Evolutionary conservation across 2,888 invertebrate species (phyloP).

Genomic region (Campoletis raptor): DNA sequence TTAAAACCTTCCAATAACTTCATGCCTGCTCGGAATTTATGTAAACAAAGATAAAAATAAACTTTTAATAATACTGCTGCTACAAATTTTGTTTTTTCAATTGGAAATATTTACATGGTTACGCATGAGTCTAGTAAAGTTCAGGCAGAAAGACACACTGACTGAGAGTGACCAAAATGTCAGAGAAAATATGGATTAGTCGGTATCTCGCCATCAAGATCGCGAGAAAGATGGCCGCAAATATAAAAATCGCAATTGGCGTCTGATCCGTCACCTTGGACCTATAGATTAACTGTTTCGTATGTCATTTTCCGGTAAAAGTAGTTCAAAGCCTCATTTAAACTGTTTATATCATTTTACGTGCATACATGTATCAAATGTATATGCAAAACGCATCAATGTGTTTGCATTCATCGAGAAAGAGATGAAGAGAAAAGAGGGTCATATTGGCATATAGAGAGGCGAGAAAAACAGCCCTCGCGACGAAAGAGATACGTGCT

Average conservation of each 20-base stretch:
- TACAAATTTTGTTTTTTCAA: background rate
- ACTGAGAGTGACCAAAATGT: too few species aligned
- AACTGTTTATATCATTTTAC: background rate
- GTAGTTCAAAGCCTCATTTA: too few species aligned
- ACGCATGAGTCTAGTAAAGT: background rate
- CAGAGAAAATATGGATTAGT: too few species aligned
- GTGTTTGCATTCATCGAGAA: slow-evolving; percentile 24
- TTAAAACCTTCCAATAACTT: background rate
- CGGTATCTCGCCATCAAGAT: too few species aligned
- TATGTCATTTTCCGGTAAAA: too few species aligned
- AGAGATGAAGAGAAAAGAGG: slow-evolving; percentile 25
- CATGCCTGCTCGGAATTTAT: background rate
- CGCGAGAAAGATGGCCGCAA: too few species aligned
- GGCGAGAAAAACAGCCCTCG: slow-evolving; percentile 38
- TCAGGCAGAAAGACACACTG: background rate
- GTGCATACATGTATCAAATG: background rate
- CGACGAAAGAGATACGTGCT: slow-evolving; percentile 43
- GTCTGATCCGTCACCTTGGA: background rate
- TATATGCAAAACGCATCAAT: slow-evolving; percentile 25
- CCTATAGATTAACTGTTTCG: too few species aligned
- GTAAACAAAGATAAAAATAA: background rate
- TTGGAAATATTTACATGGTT: background rate
- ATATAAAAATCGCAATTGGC: too few species aligned
- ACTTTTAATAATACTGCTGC: background rate
- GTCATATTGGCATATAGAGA: background rate